Evolutionary conservation across 1,140 invertebrate species (phyloP), one percentile per base, ranked within the genome.

Genomic region (Trachymyrmex cornetzi): DNA sequence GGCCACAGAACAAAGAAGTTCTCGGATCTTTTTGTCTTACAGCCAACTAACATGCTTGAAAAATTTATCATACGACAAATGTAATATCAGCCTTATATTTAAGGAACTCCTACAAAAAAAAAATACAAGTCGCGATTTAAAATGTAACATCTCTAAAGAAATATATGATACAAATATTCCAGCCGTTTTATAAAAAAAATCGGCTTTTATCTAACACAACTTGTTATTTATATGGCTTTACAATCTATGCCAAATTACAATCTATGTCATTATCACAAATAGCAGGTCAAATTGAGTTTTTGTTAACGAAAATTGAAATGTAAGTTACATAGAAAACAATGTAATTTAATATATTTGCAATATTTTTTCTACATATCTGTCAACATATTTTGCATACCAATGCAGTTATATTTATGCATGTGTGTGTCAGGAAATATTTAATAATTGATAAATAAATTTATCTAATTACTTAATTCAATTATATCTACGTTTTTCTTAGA

Each of bases 321-420:
- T 30, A 59, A 82, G 9, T 27, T 55, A 66, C 19, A 19, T 67
- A 53, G 48, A 61, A 59, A 44, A 44, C 38, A 71, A 72, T 34
- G 0, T 48, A 71, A 7, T 34, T 44, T 81, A 81, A 81, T 24
- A 57, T 59, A 24, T 24, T 81, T 38, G 2, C 38, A 5, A 7
- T 44, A 69, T 66, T 19, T 59, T 72, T 72, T 72, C 66, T 82
- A 59, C 19, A n/a, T 38, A 44, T 72, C 19, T 44, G 59, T 72
- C 3, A 48, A 38, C 3, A 48, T 48, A 38, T 14, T 48, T 48
- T 48, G 22, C 50, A 44, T 34, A 44, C 22, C 7, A 72, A 50
- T 61, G 22, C 9, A 48, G 24, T 12, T 22, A 3, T 71, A 50
- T 67, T 34, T 59, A n/a, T 74, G 9, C 27, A 11, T 7, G 24